Percentiles rank a stretch among this genome's conserved stretches.
Conservation (phyloP, 2,797 vertebrate genomes). For the Parauchenoglanis ngamensis region DNA sequence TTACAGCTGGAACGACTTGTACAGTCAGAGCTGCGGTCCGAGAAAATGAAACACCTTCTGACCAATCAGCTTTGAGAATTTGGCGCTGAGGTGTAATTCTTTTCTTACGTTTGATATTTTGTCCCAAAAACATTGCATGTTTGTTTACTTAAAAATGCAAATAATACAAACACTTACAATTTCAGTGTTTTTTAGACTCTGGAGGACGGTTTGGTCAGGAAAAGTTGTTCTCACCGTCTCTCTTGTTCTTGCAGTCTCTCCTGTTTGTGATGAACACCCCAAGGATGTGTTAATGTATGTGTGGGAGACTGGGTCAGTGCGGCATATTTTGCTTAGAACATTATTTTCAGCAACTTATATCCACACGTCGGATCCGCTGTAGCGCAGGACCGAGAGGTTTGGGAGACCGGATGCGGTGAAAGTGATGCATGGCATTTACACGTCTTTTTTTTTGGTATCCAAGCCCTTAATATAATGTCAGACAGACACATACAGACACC, state of each 20-base stretch:
- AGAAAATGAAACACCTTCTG: not conserved
- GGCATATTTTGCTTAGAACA: not conserved
- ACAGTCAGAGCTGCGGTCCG: not conserved
- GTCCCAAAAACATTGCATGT: not conserved
- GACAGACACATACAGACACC: not conserved
- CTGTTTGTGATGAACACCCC: not conserved
- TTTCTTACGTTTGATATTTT: not conserved
- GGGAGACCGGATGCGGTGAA: not conserved
- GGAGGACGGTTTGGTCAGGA: not conserved
- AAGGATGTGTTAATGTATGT: not conserved
- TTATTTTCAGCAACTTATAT: not conserved
- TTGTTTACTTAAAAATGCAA: not conserved
- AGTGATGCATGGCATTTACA: not conserved
- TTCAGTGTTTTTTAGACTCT: not conserved
- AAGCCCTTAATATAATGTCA: not conserved
- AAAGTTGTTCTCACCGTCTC: not conserved
- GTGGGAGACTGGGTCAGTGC: not conserved
- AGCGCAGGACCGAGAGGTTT: not conserved
- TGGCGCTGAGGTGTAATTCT: not conserved
- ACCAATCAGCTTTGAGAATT: not conserved
- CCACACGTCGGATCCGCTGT: not conserved
- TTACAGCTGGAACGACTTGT: not conserved
- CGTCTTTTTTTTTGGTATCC: not conserved
- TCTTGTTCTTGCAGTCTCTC: not conserved
- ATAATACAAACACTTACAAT: not conserved